Percentiles rank a stretch among this genome's conserved stretches.
Conservation (phyloP, 2,797 vertebrate species). For the Enteromius fasciolatus region DNA sequence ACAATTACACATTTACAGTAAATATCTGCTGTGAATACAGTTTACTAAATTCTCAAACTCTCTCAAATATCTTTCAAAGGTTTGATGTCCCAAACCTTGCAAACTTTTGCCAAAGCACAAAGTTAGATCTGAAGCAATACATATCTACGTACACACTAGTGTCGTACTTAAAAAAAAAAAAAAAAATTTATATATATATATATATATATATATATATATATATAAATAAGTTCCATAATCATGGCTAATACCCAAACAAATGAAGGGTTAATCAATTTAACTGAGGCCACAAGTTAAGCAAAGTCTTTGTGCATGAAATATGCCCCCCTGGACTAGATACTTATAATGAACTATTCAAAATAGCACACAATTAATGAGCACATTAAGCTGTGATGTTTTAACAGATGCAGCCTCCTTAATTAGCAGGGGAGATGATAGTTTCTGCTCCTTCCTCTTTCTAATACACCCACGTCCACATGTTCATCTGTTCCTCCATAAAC, state of each 20-base stretch:
- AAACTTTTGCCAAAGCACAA: too few species aligned
- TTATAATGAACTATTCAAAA: slow-evolving; percentile 57
- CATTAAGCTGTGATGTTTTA: slow-evolving; percentile 56
- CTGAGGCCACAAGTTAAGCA: slow-evolving; percentile 27
- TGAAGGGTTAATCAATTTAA: slow-evolving; percentile 8
- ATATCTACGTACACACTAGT: not conserved
- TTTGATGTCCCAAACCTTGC: not conserved
- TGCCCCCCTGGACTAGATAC: slow-evolving; percentile 39
- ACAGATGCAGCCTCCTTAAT: slow-evolving; percentile 59
- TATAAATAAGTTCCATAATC: not conserved
- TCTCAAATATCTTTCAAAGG: not conserved
- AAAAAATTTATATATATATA: not conserved
- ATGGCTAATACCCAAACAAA: slow-evolving; percentile 9
- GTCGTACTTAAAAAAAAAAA: not conserved
- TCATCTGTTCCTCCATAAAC: slow-evolving; percentile 38
- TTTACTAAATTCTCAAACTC: too few species aligned
- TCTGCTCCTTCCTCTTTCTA: slow-evolving; percentile 45
- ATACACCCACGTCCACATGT: slow-evolving; percentile 43
- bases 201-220: not conserved
- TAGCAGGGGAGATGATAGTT: slow-evolving; percentile 49
- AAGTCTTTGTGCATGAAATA: slow-evolving; percentile 37
- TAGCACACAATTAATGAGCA: slow-evolving; percentile 56
- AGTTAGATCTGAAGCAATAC: too few species aligned
- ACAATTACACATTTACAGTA: not conserved
- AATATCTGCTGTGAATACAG: too few species aligned